These are phyloP conservation scores for Phataginus tricuspis DNA, from an alignment of 2,797 vertebrate genomes.

Conservation along the genomic window DNA sequence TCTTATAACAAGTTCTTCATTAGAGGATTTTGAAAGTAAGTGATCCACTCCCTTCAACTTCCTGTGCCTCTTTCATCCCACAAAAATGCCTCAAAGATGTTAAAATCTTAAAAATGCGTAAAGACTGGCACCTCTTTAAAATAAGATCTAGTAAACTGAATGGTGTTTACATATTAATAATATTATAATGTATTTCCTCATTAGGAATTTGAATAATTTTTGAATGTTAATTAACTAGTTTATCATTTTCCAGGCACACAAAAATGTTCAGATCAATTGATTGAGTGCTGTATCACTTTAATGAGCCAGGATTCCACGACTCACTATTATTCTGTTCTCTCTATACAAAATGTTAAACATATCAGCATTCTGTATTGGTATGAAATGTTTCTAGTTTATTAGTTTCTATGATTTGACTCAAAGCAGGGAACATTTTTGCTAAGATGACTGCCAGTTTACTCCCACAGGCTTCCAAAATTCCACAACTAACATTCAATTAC, in stretches of 20 bases:
- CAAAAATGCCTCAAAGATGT: neutral
- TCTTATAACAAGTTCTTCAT: neutral
- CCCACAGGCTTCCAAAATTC: slow-evolving; percentile 24
- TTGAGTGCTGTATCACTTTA: neutral
- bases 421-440: neutral
- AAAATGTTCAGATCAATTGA: neutral
- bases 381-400: neutral
- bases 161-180: neutral
- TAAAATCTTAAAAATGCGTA: neutral
- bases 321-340: neutral
- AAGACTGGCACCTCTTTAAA: neutral
- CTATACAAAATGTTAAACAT: neutral
- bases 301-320: neutral
- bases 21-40: neutral
- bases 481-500: neutral
- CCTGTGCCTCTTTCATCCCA: neutral
- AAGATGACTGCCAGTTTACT: neutral
- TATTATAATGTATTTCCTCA: neutral
- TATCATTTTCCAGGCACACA: neutral
- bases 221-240: neutral
- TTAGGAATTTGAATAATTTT: neutral
- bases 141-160: neutral
- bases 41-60: neutral
- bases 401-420: slow-evolving; percentile 42
- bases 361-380: slow-evolving; percentile 5